phyloP scores from a whole-genome alignment of 64 coral and sea anemone species.

The Hydrozoanthus tunicans region DNA sequence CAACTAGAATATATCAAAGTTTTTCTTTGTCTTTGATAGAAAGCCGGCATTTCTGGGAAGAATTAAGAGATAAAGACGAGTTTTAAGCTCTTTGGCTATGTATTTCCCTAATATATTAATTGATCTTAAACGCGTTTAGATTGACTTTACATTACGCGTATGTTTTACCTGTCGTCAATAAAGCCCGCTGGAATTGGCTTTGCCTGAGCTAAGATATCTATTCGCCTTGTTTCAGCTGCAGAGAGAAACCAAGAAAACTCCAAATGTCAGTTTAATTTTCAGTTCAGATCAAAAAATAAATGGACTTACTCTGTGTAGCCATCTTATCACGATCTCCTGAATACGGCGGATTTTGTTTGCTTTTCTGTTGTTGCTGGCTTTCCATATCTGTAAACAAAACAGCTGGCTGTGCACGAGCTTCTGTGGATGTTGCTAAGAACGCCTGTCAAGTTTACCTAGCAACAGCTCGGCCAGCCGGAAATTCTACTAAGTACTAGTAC shows the following conservation, averaged over 20 bases:
- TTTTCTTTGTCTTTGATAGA: background rate
- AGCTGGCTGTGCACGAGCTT: constrained; percentile 4
- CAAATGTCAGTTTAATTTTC: background rate
- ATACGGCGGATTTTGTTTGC: constrained; percentile 56
- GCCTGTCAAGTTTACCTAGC: constrained; percentile 32
- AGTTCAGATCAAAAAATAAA: background rate
- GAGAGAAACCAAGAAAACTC: background rate
- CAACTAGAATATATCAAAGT: too few species aligned
- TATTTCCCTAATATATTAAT: background rate
- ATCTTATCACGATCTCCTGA: constrained; percentile 46
- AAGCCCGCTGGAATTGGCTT: constrained; percentile 86
- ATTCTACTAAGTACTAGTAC: constrained; percentile 9
- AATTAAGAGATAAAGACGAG: constrained; percentile 21
- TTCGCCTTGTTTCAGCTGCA: constrained; percentile 54
- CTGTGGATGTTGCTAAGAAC: constrained; percentile 44
- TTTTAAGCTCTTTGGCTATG: background rate
- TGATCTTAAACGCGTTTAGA: background rate
- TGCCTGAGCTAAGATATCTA: constrained; percentile 70
- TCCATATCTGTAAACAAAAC: constrained; percentile 60
- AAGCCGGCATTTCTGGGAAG: background rate
- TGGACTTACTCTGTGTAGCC: constrained; percentile 61
- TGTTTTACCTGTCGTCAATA: constrained; percentile 84
- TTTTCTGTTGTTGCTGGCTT: constrained; percentile 66
- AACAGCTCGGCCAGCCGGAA: background rate
- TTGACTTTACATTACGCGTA: background rate